Evolutionary conservation across 2,797 vertebrate species (phyloP), one percentile per base, ranked within the genome.

Genomic region (Allochrocebus solatus): DNA sequence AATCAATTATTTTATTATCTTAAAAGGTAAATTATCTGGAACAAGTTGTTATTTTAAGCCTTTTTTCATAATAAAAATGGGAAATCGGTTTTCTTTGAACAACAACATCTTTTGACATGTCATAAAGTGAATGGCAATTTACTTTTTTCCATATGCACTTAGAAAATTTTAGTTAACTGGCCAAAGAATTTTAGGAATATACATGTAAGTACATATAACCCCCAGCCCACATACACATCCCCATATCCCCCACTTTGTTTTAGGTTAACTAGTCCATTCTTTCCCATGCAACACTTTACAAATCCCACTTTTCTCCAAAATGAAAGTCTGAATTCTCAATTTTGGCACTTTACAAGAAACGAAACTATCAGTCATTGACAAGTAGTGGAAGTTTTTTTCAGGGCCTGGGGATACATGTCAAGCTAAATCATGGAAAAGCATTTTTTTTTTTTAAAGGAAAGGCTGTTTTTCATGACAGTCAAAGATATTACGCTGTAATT

Each of bases 321-420:
- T 61, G 43, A 70, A 94, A 80, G 28, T 78, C 57, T 81, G 39
- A 78, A 85, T 86, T 82, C 46, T 96, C 55, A 93, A 93, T 91
- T 86, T 72, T 70, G 22, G n/a, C n/a, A 82, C 46, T 89, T 55
- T 76, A 33, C 55, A 57, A 64, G 85, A 33, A 93, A 48, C 4
- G 26, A 55, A 93, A 96, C 70, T 39, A 91, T 91, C 78, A 93
- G 46, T 85, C 67, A 83, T 24, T 78, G 53, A 86, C 78, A 93
- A 91, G 70, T 28, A 85, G 81, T 8, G 59, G 59, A 14, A 61
- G 21, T 86, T 75, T 97, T 67, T 59, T 64, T 75, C 24, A 75
- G 24, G 43, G 46, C 43, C 79, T 82, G 83, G 9, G 1, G 75
- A 93, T 46, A 88, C 1, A 46, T 4, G 83, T 86, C 74, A 82